A percentile compares a stretch with the other conserved stretches of the same genome.
Conservation (phyloP, 1,140 invertebrate species). For the Ceratina australensis region DNA sequence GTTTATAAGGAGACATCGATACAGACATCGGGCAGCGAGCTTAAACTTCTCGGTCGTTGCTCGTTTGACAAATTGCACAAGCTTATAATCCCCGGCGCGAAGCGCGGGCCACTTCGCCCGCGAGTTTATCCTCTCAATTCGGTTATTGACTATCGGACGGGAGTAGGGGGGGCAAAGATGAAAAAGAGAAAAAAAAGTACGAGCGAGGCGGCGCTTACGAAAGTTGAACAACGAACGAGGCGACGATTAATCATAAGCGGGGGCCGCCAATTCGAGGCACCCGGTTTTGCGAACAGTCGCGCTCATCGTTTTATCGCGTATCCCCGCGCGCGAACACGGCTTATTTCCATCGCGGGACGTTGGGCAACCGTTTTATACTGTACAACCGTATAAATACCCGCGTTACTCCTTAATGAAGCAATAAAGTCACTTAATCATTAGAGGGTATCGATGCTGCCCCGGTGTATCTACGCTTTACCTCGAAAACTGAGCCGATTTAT, state of each 20-base stretch:
- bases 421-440: slow-evolving; percentile 52
- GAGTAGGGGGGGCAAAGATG: not conserved
- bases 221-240: slow-evolving; percentile 25
- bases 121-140: not conserved
- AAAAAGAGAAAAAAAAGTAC: not conserved
- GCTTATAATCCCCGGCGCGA: slow-evolving; percentile 5
- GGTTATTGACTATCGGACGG: no score
- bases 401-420: slow-evolving; percentile 47
- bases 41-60: not conserved
- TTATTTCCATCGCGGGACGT: slow-evolving; percentile 8
- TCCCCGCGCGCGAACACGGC: slow-evolving; percentile 19
- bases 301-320: slow-evolving; percentile 37
- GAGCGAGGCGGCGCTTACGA: not conserved
- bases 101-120: not conserved
- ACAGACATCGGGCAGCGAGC: not conserved
- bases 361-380: slow-evolving; percentile 23
- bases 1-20: slow-evolving; percentile 34
- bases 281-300: not conserved
- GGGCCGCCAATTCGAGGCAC: no score
- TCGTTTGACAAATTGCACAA: slow-evolving; percentile 9
- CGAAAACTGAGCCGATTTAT: slow-evolving; percentile 21
- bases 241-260: slow-evolving; percentile 43
- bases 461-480: not conserved
- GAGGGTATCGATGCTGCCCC: slow-evolving; percentile 29
- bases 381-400: slow-evolving; percentile 34